Conservation (phyloP, 2,888 invertebrate genomes). For the Acronicta leporina region DNA sequence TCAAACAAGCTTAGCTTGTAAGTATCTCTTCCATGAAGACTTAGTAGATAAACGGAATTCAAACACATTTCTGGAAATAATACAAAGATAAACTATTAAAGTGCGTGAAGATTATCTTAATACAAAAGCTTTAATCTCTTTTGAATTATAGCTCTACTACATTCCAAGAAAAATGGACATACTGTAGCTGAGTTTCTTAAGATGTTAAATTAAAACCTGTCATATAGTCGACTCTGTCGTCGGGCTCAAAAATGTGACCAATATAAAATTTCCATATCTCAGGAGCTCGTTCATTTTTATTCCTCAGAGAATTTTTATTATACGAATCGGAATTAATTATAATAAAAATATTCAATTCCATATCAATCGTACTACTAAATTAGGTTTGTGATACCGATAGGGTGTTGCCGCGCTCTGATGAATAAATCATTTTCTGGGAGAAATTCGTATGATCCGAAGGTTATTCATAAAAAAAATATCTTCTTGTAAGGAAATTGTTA, state of each 20-base stretch:
- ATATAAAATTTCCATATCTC: background rate
- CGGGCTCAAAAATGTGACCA: background rate
- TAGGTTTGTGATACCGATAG: constrained; percentile 56
- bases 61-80: constrained; percentile 1
- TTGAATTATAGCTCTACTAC: background rate
- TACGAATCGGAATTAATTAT: constrained; percentile 49
- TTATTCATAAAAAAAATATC: constrained; percentile 58
- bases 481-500: constrained; percentile 56
- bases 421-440: constrained; percentile 62
- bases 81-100: constrained; percentile 4
- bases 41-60: constrained; percentile 1
- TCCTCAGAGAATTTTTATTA: constrained; percentile 26
- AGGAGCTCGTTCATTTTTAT: constrained; percentile 17
- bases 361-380: constrained; percentile 58
- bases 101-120: background rate
- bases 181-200: constrained; percentile 10
- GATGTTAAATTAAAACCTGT: constrained; percentile 4
- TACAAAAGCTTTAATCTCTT: background rate
- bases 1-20: constrained; percentile 20
- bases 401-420: constrained; percentile 56
- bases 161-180: constrained; percentile 8
- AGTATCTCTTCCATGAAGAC: constrained; percentile 10
- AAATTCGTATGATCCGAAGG: constrained; percentile 56
- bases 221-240: background rate
- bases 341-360: constrained; percentile 54